Conservation (phyloP, 2,113 vertebrate species). For the Prunella himalayana region DNA sequence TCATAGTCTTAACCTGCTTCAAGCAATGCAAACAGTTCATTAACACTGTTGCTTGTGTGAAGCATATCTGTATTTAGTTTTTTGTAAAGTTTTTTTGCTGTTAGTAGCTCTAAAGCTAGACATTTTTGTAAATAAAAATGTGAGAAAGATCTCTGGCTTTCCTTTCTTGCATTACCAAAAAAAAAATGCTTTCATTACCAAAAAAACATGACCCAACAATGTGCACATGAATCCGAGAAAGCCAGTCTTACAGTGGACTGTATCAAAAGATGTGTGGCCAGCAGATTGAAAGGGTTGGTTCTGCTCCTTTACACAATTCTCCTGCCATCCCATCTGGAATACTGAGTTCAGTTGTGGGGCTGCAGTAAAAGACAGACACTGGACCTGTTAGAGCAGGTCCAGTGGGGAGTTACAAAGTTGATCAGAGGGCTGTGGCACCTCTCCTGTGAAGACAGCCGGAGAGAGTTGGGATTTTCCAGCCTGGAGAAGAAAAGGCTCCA, state of each 20-base stretch:
- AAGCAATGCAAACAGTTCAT: not conserved
- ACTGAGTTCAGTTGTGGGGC: not conserved
- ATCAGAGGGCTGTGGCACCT: not conserved
- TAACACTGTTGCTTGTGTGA: not conserved
- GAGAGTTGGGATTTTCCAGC: not conserved
- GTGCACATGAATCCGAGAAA: not conserved
- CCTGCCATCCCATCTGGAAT: not conserved
- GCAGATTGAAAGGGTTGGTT: not conserved
- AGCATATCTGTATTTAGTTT: not conserved
- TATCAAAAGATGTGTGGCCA: not conserved
- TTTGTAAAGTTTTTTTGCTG: not conserved
- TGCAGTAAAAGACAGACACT: not conserved
- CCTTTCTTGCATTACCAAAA: not conserved
- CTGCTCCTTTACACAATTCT: not conserved
- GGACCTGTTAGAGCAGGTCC: not conserved
- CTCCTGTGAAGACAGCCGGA: not conserved
- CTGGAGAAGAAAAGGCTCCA: not conserved
- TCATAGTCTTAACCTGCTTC: conserved; percentile 34
- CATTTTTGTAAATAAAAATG: not conserved
- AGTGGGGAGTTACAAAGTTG: not conserved
- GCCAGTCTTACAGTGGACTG: not conserved
- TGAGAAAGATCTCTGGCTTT: not conserved
- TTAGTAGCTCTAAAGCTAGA: not conserved
- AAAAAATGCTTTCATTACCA: not conserved
- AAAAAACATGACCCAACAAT: not conserved